A percentile compares a stretch with the other conserved stretches of the same genome.
Conservation (phyloP, 2,888 invertebrate genomes). For the Rotaria socialis region DNA sequence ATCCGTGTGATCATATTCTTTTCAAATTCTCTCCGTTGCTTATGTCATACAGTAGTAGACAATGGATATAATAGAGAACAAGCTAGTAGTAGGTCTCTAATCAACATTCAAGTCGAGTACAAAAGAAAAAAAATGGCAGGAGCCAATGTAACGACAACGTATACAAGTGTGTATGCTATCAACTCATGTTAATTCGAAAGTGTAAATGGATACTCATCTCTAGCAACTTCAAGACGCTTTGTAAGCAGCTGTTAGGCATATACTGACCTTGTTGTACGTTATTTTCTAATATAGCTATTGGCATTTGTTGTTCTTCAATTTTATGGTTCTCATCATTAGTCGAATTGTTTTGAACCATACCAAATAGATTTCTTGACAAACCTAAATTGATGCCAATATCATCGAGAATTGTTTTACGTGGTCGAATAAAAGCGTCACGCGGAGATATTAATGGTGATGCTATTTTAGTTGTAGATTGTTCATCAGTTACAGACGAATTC, state of each 20-base stretch:
- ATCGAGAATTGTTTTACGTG: neutral
- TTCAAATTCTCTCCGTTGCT: neutral
- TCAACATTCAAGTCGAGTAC: neutral
- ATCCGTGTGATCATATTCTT: too few relatives aligned
- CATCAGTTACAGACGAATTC: neutral
- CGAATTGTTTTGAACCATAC: neutral
- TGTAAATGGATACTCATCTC: neutral
- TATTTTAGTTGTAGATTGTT: neutral
- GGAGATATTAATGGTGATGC: neutral
- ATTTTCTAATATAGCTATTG: neutral
- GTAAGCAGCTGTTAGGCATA: neutral
- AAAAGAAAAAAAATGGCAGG: neutral
- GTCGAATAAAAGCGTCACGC: neutral
- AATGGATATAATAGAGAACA: neutral
- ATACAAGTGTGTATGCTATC: neutral
- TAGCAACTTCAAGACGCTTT: neutral
- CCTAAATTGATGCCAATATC: neutral
- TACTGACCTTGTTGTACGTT: neutral
- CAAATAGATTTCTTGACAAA: neutral
- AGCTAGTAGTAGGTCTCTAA: neutral
- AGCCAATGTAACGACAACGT: neutral
- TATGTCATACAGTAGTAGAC: neutral
- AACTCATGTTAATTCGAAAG: neutral
- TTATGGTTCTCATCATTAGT: neutral
- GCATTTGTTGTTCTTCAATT: neutral